A percentile compares a stretch with the other conserved stretches of the same genome.
phyloP scores from a whole-genome alignment of 2,888 invertebrate genomes.

The Tenthredo mesomela region DNA sequence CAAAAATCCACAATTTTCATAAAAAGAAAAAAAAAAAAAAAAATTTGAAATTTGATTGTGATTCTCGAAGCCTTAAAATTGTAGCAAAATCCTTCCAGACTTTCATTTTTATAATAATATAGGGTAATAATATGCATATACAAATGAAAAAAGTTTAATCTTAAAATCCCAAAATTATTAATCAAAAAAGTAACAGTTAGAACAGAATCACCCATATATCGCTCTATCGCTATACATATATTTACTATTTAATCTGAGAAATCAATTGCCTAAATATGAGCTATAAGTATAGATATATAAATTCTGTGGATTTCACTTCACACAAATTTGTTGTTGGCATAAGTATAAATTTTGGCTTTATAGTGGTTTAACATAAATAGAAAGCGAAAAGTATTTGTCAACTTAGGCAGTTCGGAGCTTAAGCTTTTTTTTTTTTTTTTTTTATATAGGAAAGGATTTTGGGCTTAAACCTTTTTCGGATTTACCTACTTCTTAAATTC shows the following conservation, averaged over 20 bases:
- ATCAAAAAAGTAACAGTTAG: no score
- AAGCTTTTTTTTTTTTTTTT: not conserved
- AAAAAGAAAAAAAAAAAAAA: no score
- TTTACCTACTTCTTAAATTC: not conserved
- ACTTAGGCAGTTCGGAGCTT: not conserved
- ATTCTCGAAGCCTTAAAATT: no score
- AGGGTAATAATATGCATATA: no score
- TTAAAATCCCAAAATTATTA: no score
- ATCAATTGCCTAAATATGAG: not conserved
- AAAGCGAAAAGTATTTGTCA: constrained; percentile 16
- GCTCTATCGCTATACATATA: no score
- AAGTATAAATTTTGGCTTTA: not conserved
- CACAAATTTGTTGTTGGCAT: not conserved
- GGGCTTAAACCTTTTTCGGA: not conserved
- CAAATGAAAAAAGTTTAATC: no score
- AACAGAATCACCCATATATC: no score
- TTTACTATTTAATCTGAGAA: not conserved
- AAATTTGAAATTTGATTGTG: no score
- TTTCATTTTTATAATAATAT: no score
- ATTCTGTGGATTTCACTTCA: not conserved
- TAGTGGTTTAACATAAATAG: not conserved
- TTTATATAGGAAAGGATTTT: not conserved
- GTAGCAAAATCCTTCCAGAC: no score
- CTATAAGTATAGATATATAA: not conserved
- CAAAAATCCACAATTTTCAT: no score